Percentiles rank a stretch among this genome's conserved stretches.
Conservation (phyloP, 2,113 vertebrate genomes). For the Spizaetus ornatus region DNA sequence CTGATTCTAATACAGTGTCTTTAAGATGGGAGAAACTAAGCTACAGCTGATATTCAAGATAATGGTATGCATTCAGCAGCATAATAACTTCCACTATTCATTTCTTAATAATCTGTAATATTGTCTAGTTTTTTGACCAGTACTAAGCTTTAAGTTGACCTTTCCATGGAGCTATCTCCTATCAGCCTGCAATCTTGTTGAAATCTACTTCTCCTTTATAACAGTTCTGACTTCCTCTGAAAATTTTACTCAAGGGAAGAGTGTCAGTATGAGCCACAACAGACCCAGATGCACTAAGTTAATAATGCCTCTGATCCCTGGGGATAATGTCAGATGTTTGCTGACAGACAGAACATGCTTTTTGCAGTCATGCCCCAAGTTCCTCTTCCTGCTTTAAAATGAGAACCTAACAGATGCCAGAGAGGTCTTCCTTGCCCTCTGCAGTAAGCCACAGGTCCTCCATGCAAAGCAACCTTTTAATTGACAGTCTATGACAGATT, state of each 20-base stretch:
- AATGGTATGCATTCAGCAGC: background rate
- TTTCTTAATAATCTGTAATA: background rate
- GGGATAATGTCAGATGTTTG: background rate
- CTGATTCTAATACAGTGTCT: background rate
- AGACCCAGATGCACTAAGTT: background rate
- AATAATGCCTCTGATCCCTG: background rate
- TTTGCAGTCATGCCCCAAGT: background rate
- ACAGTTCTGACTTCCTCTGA: background rate
- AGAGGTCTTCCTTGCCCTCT: background rate
- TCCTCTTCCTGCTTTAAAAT: background rate
- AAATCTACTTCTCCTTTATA: background rate
- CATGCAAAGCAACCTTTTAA: background rate
- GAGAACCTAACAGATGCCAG: background rate
- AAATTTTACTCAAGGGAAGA: background rate
- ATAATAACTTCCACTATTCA: background rate
- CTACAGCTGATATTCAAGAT: background rate
- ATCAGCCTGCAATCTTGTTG: background rate
- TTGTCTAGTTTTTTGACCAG: background rate
- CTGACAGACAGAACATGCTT: background rate
- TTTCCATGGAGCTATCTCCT: background rate
- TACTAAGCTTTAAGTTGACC: background rate
- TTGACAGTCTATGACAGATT: background rate
- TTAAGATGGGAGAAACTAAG: background rate
- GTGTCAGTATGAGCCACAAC: background rate
- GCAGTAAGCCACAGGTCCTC: background rate